Evolutionary conservation across 2,888 invertebrate genomes (phyloP).

Genomic region (Zeuzera pyrina): DNA sequence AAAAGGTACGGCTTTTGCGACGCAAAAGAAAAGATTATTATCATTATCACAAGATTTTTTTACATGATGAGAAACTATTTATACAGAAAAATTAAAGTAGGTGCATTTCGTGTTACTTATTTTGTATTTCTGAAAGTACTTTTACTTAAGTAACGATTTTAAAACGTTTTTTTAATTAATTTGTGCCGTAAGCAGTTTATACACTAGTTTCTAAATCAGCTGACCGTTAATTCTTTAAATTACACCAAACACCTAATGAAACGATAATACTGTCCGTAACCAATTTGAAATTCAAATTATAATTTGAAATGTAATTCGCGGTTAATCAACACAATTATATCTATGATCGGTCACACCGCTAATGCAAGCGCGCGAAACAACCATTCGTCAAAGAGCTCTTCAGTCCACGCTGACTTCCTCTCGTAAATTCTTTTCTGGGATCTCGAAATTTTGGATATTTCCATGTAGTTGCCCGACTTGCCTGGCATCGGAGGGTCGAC

Average conservation of each 20-base stretch:
- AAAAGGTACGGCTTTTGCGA: too few species aligned
- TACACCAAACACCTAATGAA: constrained; percentile 6
- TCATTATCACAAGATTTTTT: too few species aligned
- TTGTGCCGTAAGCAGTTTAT: too few species aligned
- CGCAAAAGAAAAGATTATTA: too few species aligned
- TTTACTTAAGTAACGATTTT: too few species aligned
- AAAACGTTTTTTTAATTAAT: too few species aligned
- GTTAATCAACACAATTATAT: constrained; percentile 27
- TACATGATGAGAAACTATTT: too few species aligned
- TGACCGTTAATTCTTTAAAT: too few species aligned
- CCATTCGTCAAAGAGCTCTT: background rate
- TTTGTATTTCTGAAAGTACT: too few species aligned
- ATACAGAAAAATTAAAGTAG: too few species aligned
- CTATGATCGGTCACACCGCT: constrained; percentile 21
- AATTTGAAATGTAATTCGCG: constrained; percentile 14
- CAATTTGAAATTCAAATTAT: constrained; percentile 12
- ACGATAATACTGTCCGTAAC: constrained; percentile 5
- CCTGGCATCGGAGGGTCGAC: constrained; percentile 11
- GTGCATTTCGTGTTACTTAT: too few species aligned
- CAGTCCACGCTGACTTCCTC: background rate
- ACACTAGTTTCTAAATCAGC: too few species aligned
- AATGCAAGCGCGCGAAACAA: constrained; percentile 3
- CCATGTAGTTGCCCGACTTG: constrained; percentile 4
- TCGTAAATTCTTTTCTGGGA: constrained; percentile 4
- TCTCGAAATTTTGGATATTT: constrained; percentile 16